Evolutionary conservation across 1,140 invertebrate genomes (phyloP).

Genomic region (Platorchestia sp.): DNA sequence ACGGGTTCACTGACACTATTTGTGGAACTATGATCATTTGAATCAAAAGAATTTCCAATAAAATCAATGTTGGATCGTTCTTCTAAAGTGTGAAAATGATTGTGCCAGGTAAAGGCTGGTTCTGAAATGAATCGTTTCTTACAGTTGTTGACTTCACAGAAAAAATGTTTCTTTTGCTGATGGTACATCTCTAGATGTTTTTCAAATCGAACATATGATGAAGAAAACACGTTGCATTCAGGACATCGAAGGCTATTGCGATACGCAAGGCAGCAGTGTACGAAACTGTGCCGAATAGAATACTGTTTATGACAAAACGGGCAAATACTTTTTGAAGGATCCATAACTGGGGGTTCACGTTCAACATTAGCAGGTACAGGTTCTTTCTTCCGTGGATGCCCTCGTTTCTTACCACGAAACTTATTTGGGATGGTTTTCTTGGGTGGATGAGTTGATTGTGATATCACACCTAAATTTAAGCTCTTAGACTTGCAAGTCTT

Average conservation of each 20-base stretch:
- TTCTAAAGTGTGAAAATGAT: slow-evolving; percentile 15
- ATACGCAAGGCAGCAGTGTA: background rate
- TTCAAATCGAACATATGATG: slow-evolving; percentile 21
- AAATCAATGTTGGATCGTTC: background rate
- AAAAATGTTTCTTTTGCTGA: slow-evolving; percentile 1
- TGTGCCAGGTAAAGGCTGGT: slow-evolving; percentile 23
- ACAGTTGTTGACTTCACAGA: slow-evolving; percentile 27
- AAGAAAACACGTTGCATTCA: slow-evolving; percentile 23
- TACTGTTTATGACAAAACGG: slow-evolving; percentile 28
- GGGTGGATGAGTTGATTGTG: background rate
- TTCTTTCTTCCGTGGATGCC: background rate
- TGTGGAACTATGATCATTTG: background rate
- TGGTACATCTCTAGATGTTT: slow-evolving; percentile 40
- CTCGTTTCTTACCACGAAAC: background rate
- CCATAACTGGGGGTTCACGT: background rate
- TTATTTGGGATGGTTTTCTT: background rate
- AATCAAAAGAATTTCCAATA: background rate
- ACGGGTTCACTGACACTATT: background rate
- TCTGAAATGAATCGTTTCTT: slow-evolving; percentile 7
- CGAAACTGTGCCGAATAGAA: background rate
- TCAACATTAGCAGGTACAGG: background rate
- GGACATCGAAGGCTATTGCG: slow-evolving; percentile 41
- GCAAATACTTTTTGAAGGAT: slow-evolving; percentile 21
- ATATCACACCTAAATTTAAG: background rate
- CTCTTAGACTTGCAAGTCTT: background rate